These are phyloP conservation scores for Caenorhabditis remanei DNA, from an alignment of 1,140 invertebrate species.

Conservation along the genomic window DNA sequence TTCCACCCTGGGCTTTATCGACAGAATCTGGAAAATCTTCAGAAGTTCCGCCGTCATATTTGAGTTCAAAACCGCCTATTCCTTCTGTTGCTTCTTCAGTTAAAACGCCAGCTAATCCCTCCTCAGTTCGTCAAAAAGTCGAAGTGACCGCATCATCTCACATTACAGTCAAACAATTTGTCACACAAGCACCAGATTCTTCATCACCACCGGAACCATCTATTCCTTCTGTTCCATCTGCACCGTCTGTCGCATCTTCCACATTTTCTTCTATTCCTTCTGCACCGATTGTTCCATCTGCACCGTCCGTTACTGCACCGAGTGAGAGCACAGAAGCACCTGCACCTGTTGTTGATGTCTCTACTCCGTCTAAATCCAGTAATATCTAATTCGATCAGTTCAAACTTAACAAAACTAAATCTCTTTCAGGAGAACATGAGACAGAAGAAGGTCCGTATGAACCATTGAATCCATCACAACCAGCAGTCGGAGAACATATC, in stretches of 20 bases:
- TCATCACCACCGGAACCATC: neutral
- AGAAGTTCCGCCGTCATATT: neutral
- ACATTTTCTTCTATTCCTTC: neutral
- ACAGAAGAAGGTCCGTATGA: constrained; percentile 15
- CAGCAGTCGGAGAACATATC: constrained; percentile 14
- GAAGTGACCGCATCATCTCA: constrained; percentile 34
- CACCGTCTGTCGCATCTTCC: neutral
- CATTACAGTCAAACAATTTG: constrained; percentile 24
- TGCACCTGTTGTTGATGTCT: neutral
- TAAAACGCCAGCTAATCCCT: constrained; percentile 36
- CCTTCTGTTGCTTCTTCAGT: constrained; percentile 13
- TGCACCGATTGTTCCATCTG: neutral
- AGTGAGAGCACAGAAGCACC: neutral
- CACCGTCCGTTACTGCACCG: constrained; percentile 3
- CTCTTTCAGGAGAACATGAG: constrained; percentile 16
- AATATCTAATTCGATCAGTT: neutral
- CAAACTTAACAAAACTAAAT: neutral
- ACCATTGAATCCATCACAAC: constrained; percentile 27
- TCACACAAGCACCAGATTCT: constrained; percentile 10
- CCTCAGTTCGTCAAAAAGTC: constrained; percentile 30
- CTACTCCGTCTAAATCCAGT: neutral
- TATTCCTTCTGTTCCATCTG: neutral
- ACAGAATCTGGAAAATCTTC: constrained; percentile 5
- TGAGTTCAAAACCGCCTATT: constrained; percentile 1
- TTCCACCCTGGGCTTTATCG: constrained; percentile 1